Conservation (phyloP, 1,140 invertebrate species). For the Drosophila azteca region DNA sequence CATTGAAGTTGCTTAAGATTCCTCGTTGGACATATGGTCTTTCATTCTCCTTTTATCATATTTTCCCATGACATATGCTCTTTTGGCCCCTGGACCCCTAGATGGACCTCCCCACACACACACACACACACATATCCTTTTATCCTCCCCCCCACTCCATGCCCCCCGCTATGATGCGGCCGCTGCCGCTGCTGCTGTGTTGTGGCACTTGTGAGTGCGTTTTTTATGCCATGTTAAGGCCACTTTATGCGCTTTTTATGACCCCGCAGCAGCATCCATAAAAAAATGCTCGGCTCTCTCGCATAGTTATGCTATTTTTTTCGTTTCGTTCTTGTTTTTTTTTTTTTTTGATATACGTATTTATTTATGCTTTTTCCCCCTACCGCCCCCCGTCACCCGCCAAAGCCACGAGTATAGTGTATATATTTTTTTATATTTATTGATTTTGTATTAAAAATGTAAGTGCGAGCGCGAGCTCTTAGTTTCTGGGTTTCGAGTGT, state of each 20-base stretch:
- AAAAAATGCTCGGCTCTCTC: slow-evolving; percentile 63
- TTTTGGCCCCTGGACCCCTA: neutral
- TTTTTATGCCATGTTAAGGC: slow-evolving; percentile 77
- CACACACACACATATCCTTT: neutral
- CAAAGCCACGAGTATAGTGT: too few species aligned
- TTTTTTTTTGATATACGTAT: slow-evolving; percentile 16
- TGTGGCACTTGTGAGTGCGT: slow-evolving; percentile 72
- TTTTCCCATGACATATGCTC: too few species aligned
- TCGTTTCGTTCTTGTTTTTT: neutral
- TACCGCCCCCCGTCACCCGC: fast-evolving
- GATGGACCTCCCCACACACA: neutral
- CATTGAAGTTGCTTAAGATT: too few species aligned
- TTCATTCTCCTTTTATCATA: too few species aligned
- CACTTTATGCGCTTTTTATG: slow-evolving; percentile 81
- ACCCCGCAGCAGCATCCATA: slow-evolving; percentile 64
- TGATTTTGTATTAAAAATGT: slow-evolving; percentile 81
- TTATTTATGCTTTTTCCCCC: slow-evolving; percentile 30
- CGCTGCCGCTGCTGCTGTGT: slow-evolving; percentile 10
- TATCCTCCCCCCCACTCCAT: neutral
- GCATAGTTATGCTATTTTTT: slow-evolving; percentile 34
- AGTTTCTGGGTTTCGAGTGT: slow-evolving; percentile 54
- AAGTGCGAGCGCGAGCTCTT: slow-evolving; percentile 69
- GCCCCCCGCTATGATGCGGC: neutral
- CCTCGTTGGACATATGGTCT: too few species aligned
- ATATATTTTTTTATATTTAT: slow-evolving; percentile 70